Evolutionary conservation across 2,113 vertebrate species (phyloP).

Genomic region (Oenanthe melanoleuca): DNA sequence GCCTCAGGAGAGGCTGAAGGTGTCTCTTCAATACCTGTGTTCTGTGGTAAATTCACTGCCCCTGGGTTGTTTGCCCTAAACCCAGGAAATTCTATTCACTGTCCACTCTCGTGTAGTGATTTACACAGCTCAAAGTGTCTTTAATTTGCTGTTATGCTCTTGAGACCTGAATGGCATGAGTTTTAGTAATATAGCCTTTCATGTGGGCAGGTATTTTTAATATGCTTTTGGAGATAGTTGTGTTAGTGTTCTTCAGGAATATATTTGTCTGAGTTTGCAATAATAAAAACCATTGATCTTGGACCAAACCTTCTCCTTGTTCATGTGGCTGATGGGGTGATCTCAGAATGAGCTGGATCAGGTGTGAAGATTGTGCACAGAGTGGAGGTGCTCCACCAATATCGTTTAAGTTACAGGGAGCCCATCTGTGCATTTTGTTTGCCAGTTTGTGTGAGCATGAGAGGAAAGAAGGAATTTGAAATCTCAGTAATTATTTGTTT

Average conservation of each 20-base stretch:
- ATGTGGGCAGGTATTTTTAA: conserved; percentile 64
- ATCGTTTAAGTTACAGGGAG: background rate
- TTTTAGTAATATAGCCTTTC: conserved; percentile 55
- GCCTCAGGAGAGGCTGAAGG: conserved; percentile 72
- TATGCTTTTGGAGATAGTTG: conserved; percentile 71
- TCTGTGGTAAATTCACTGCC: conserved; percentile 49
- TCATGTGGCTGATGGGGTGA: background rate
- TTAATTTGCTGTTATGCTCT: conserved; percentile 78
- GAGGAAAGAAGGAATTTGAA: background rate
- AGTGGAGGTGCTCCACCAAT: background rate
- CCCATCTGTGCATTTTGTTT: background rate
- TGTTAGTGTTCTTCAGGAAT: conserved; percentile 73
- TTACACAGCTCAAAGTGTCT: conserved; percentile 63
- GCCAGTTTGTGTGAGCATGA: background rate
- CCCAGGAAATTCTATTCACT: conserved; percentile 64
- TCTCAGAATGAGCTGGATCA: background rate
- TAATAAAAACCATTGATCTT: conserved; percentile 84
- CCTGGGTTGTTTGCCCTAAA: conserved; percentile 51
- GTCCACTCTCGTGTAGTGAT: conserved; percentile 61
- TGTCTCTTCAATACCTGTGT: background rate
- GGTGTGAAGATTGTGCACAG: too few species aligned
- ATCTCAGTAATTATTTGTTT: background rate
- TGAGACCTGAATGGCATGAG: conserved; percentile 79
- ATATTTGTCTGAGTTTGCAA: conserved; percentile 78
- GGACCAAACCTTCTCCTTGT: conserved; percentile 66